phyloP scores from a whole-genome alignment of 2,113 vertebrate species.

The Microtus montanus region DNA sequence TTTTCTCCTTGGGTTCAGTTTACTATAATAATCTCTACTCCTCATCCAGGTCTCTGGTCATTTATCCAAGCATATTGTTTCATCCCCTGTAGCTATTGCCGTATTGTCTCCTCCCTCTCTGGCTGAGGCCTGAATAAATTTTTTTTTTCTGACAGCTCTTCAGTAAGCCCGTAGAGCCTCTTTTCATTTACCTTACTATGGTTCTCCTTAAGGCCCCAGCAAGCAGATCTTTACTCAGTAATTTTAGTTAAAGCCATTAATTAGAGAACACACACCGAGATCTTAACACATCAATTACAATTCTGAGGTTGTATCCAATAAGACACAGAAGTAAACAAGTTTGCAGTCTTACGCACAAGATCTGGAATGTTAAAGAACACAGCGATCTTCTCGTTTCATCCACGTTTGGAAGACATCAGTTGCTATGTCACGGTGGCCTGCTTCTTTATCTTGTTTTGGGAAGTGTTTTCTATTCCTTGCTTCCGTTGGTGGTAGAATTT shows the following conservation, averaged over 20 bases:
- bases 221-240: conserved; percentile 51
- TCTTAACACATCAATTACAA: conserved; percentile 26
- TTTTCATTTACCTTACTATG: conserved; percentile 49
- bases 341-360: not conserved
- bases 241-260: conserved; percentile 59
- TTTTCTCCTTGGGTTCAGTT: not conserved
- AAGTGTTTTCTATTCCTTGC: conserved; percentile 23
- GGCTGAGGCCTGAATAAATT: conserved; percentile 53
- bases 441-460: not conserved
- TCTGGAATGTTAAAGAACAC: not conserved
- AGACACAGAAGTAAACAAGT: conserved; percentile 50
- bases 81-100: not conserved
- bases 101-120: conserved; percentile 6
- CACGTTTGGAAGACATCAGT: not conserved
- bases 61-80: conserved; percentile 5
- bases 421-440: not conserved
- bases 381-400: not conserved
- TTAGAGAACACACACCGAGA: conserved; percentile 7
- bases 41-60: not conserved
- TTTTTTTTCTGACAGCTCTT: not conserved
- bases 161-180: not conserved
- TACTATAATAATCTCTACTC: not conserved
- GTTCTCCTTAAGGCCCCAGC: conserved; percentile 18
- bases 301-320: not conserved
- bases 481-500: conserved; percentile 1